These are phyloP conservation scores for Conus betulinus DNA, from an alignment of 1,140 invertebrate species.

Conservation along the genomic window DNA sequence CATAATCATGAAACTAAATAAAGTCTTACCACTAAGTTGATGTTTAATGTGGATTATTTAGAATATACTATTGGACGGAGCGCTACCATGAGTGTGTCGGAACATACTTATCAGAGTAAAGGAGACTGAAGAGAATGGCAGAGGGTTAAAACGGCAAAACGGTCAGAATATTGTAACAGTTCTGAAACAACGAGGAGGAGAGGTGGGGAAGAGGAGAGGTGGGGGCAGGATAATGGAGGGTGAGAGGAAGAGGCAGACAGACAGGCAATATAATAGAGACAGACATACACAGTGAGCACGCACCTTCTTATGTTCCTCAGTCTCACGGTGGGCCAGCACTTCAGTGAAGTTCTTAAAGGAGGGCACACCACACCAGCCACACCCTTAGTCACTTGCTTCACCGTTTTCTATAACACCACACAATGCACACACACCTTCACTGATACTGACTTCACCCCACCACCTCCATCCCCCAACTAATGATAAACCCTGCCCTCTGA, in stretches of 20 bases:
- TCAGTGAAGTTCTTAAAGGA: conserved; percentile 51
- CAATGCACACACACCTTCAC: neutral
- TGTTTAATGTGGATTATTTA: too few relatives aligned
- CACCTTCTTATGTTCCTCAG: conserved; percentile 48
- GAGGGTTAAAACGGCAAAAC: too few relatives aligned
- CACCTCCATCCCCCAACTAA: too few relatives aligned
- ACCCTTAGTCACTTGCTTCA: conserved; percentile 48
- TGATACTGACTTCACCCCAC: too few relatives aligned
- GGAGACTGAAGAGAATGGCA: too few relatives aligned
- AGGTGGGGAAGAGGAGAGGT: neutral
- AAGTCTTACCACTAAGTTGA: too few relatives aligned
- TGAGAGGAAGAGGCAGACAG: neutral
- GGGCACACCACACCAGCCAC: conserved; percentile 50
- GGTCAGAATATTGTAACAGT: neutral
- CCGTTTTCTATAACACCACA: conserved; percentile 40
- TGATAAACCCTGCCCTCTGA: too few relatives aligned
- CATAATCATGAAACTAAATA: too few relatives aligned
- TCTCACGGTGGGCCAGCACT: conserved; percentile 49
- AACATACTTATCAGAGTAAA: too few relatives aligned
- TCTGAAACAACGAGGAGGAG: neutral
- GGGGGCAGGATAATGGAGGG: neutral
- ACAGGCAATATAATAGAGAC: too few relatives aligned
- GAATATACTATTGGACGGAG: too few relatives aligned
- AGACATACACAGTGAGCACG: neutral
- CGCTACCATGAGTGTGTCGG: too few relatives aligned